These are phyloP conservation scores for Mylabris phalerata DNA, from an alignment of 1,140 invertebrate genomes.

Conservation along the genomic window DNA sequence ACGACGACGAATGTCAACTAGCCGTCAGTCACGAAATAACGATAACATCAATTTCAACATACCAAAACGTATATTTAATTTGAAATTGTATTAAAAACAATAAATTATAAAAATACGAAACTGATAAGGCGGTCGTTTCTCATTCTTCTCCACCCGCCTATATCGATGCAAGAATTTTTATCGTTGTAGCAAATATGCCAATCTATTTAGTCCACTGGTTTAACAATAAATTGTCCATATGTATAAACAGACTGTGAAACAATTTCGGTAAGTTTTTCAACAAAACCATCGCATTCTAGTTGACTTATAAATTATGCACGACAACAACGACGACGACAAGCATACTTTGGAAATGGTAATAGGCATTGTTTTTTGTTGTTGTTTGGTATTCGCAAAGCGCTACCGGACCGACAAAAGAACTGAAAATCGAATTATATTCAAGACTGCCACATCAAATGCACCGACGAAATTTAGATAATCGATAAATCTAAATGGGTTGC, in stretches of 20 bases:
- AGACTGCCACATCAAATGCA: slow-evolving; percentile 3
- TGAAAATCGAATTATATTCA: slow-evolving; percentile 13
- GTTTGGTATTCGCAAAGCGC: slow-evolving; percentile 10
- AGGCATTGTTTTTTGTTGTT: slow-evolving; percentile 11
- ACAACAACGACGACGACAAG: background rate
- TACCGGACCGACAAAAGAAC: slow-evolving; percentile 11
- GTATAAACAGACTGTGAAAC: background rate
- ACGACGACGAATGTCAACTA: background rate
- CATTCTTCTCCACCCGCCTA: no score
- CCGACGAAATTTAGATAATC: background rate
- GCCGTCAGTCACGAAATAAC: slow-evolving; percentile 3
- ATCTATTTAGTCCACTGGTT: background rate
- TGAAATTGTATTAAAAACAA: no score
- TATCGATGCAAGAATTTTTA: no score
- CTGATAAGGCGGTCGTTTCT: no score
- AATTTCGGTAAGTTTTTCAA: slow-evolving; percentile 6
- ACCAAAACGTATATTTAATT: background rate
- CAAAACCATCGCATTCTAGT: background rate
- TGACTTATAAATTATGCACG: slow-evolving; percentile 13
- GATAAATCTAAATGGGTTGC: background rate
- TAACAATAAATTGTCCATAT: background rate
- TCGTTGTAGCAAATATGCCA: no score
- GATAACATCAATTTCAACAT: slow-evolving; percentile 13
- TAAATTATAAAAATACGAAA: no score
- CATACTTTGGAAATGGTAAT: slow-evolving; percentile 14